A percentile compares a stretch with the other conserved stretches of the same genome.
These are phyloP conservation scores for Aleiodes leptofemur DNA, from an alignment of 2,888 invertebrate genomes.

Conservation along the genomic window DNA sequence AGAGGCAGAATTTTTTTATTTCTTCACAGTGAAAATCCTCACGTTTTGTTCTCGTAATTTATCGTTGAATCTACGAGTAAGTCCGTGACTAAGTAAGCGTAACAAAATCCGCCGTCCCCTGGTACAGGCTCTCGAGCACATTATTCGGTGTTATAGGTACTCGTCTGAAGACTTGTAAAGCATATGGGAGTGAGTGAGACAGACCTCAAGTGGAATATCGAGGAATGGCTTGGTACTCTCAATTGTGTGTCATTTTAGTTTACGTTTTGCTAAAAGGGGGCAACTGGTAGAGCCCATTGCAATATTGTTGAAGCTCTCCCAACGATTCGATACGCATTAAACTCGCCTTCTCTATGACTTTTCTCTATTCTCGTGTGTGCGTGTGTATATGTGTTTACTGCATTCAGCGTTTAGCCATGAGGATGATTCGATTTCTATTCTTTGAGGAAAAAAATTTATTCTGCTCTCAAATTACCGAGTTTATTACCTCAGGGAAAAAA, in stretches of 20 bases:
- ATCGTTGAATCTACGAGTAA: conserved; percentile 62
- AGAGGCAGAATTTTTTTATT: conserved; percentile 30
- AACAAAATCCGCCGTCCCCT: conserved; percentile 63
- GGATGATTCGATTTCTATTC: conserved; percentile 41
- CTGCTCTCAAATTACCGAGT: background rate
- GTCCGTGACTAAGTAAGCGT: conserved; percentile 70
- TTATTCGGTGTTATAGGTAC: conserved; percentile 21
- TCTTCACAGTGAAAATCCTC: conserved; percentile 41
- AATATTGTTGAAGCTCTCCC: conserved; percentile 68
- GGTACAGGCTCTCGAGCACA: conserved; percentile 55
- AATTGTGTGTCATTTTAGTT: conserved; percentile 61
- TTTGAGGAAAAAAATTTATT: background rate
- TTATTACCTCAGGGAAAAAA: background rate
- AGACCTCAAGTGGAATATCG: conserved; percentile 66
- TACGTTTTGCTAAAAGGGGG: conserved; percentile 66
- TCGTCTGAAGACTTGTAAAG: background rate
- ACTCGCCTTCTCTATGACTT: conserved; percentile 41
- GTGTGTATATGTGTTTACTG: conserved; percentile 7
- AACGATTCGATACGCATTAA: conserved; percentile 72
- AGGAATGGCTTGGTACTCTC: conserved; percentile 44
- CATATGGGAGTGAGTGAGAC: background rate
- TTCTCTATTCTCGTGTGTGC: conserved; percentile 17
- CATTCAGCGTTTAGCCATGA: conserved; percentile 44
- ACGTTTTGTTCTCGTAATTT: conserved; percentile 64
- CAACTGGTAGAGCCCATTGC: conserved; percentile 50